A percentile compares a stretch with the other conserved stretches of the same genome.
Conservation (phyloP, 2,797 vertebrate genomes). For the Perodicticus potto region DNA sequence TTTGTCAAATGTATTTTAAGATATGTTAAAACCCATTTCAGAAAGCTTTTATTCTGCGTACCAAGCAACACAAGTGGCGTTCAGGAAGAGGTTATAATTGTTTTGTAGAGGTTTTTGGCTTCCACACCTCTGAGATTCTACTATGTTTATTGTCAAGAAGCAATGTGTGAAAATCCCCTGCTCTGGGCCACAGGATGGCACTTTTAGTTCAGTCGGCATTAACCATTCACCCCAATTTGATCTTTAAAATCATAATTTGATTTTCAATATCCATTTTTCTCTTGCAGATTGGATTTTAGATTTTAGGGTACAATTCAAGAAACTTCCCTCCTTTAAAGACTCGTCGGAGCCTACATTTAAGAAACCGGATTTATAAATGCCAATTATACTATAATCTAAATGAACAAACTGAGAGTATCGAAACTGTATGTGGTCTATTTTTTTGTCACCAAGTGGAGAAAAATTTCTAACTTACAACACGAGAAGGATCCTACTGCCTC, state of each 20-base stretch:
- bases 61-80: conserved; percentile 54
- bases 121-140: conserved; percentile 80
- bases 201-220: conserved; percentile 78
- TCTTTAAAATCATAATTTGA: conserved; percentile 65
- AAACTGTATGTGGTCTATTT: conserved; percentile 70
- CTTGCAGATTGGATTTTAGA: conserved; percentile 43
- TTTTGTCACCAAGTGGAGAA: conserved; percentile 61
- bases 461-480: conserved; percentile 61
- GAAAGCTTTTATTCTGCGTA: conserved; percentile 67
- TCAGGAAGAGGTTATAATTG: conserved; percentile 81
- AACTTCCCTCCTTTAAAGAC: conserved; percentile 38
- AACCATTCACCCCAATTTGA: conserved; percentile 67
- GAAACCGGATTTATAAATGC: conserved; percentile 50
- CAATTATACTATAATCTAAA: conserved; percentile 3
- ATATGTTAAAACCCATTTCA: conserved; percentile 59
- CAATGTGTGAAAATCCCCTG: conserved; percentile 78
- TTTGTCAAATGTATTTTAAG: conserved; percentile 60
- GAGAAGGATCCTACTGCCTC: conserved; percentile 15
- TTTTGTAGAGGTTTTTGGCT: conserved; percentile 80
- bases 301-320: conserved; percentile 59
- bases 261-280: conserved; percentile 56
- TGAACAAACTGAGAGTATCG: conserved; percentile 1
- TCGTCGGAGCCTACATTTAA: conserved; percentile 41
- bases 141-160: conserved; percentile 77
- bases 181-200: conserved; percentile 73